Percentiles rank a stretch among this genome's conserved stretches.
These are phyloP conservation scores for Epinotia demarniana DNA, from an alignment of 2,888 invertebrate genomes.

Conservation along the genomic window DNA sequence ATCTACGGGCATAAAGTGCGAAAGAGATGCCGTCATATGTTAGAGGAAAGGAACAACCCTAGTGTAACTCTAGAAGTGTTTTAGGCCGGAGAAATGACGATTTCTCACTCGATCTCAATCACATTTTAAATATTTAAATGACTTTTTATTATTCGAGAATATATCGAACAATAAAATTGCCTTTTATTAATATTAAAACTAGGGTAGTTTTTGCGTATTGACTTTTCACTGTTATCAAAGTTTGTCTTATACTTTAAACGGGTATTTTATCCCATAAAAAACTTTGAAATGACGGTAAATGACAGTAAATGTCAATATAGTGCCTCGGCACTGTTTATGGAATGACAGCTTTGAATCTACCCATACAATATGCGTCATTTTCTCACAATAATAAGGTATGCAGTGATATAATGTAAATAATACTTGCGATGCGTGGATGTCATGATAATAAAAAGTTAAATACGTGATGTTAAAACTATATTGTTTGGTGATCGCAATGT, in stretches of 20 bases:
- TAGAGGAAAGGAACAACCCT: slow-evolving; percentile 2
- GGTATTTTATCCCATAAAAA: too few species aligned
- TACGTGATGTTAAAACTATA: slow-evolving; percentile 31
- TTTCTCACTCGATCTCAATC: slow-evolving; percentile 2
- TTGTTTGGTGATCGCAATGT: slow-evolving; percentile 35
- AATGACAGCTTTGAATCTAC: slow-evolving; percentile 20
- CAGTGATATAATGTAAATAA: slow-evolving; percentile 12
- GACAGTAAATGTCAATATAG: neutral
- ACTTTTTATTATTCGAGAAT: slow-evolving; percentile 20
- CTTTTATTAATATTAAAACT: slow-evolving; percentile 5
- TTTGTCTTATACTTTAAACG: neutral
- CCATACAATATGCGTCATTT: slow-evolving; percentile 6
- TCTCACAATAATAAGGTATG: neutral
- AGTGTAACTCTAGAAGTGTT: slow-evolving; percentile 3
- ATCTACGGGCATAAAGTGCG: neutral
- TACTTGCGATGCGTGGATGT: slow-evolving; percentile 40
- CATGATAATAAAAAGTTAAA: slow-evolving; percentile 35
- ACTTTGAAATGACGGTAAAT: neutral
- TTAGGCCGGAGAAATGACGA: slow-evolving; percentile 25
- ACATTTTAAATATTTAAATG: slow-evolving; percentile 6
- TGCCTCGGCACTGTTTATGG: slow-evolving; percentile 9
- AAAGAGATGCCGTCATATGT: slow-evolving; percentile 2
- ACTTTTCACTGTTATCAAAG: neutral
- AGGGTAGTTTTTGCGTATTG: neutral
- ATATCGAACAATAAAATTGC: neutral